Evolutionary conservation across 2,888 invertebrate species (phyloP).

Genomic region (Rapana venosa): DNA sequence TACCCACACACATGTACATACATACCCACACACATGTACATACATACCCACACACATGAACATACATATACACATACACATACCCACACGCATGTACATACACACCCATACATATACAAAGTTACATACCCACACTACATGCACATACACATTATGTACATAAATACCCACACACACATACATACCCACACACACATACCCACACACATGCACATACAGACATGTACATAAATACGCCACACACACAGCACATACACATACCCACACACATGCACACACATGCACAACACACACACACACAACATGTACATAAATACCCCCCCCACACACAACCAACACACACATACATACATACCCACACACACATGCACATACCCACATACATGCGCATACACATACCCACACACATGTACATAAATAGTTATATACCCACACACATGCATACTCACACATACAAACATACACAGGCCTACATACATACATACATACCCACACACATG

Average conservation of each 20-base stretch:
- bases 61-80: not conserved
- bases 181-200: no score
- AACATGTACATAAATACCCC: not conserved
- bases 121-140: no score
- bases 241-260: not conserved
- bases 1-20: not conserved
- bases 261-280: not conserved
- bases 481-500: no score
- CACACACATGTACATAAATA: no score
- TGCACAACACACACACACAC: slow-evolving; percentile 3
- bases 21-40: not conserved
- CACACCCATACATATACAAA: not conserved
- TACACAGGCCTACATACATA: no score
- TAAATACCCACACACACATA: no score
- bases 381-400: no score
- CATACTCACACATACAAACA: no score
- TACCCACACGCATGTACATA: not conserved
- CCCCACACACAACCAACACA: slow-evolving; percentile 7
- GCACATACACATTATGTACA: no score
- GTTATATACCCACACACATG: no score
- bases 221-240: no score
- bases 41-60: not conserved
- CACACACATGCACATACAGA: no score
- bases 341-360: not conserved
- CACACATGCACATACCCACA: not conserved